Conservation (phyloP, 2,113 vertebrate species). For the Corythoichthys intestinalis region DNA sequence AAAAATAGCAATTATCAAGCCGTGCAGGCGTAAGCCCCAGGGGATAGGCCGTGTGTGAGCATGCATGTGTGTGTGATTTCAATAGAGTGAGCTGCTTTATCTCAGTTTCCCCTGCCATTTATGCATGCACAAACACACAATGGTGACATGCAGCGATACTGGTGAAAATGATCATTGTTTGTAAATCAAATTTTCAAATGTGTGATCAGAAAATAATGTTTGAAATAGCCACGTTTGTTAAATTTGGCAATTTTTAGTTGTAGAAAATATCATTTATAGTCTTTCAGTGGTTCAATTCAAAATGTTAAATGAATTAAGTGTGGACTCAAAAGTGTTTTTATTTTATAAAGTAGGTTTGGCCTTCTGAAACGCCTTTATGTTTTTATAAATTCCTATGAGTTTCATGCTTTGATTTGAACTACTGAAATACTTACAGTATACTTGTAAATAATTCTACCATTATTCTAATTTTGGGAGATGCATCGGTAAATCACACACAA, state of each 20-base stretch:
- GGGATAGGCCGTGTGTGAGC: slow-evolving; percentile 36
- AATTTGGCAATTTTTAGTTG: neutral
- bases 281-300: neutral
- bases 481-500: too few relatives aligned
- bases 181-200: neutral
- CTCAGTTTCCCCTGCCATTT: slow-evolving; percentile 46
- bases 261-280: neutral
- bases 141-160: neutral
- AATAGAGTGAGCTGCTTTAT: slow-evolving; percentile 54
- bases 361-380: too few relatives aligned
- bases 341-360: too few relatives aligned
- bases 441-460: too few relatives aligned
- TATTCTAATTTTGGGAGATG: too few relatives aligned
- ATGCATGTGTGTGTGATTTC: slow-evolving; percentile 23
- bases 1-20: slow-evolving; percentile 69
- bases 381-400: too few relatives aligned
- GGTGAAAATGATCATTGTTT: neutral
- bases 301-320: too few relatives aligned
- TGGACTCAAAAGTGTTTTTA: too few relatives aligned
- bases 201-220: neutral
- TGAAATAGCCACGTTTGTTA: neutral
- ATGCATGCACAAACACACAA: slow-evolving; percentile 39
- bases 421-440: too few relatives aligned
- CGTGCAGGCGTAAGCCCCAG: slow-evolving; percentile 50
- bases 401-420: too few relatives aligned